Conservation (phyloP, 2,113 vertebrate genomes). For the Elephas maximus region DNA sequence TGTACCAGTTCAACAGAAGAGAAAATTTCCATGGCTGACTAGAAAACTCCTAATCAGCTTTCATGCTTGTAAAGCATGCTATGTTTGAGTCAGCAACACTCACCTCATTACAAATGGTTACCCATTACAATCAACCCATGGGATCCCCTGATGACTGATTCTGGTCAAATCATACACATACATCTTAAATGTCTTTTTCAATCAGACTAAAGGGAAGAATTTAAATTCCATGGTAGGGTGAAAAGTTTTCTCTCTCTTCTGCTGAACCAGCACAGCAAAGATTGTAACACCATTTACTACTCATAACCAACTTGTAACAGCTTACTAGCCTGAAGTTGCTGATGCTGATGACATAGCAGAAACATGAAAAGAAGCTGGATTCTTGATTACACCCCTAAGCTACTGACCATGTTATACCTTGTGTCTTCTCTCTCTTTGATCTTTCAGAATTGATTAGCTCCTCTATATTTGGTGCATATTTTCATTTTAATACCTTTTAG, state of each 20-base stretch:
- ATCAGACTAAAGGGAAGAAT: background rate
- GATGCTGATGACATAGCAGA: background rate
- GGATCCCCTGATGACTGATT: background rate
- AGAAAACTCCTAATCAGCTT: background rate
- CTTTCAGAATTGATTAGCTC: background rate
- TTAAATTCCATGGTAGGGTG: background rate
- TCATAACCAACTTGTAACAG: background rate
- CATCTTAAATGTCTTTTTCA: background rate
- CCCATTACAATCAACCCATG: background rate
- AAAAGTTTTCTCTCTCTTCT: background rate
- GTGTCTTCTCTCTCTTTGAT: background rate
- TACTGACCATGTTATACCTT: background rate
- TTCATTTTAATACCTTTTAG: background rate
- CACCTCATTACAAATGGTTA: background rate
- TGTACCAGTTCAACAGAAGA: background rate
- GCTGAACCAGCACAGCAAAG: background rate
- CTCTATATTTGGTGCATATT: background rate
- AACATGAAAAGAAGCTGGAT: background rate
- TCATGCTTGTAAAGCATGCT: background rate
- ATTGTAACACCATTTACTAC: background rate
- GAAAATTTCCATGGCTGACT: background rate
- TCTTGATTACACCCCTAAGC: background rate
- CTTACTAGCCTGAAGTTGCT: background rate
- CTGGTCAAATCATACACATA: background rate
- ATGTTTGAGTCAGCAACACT: background rate